Conservation (phyloP, 2,797 vertebrate genomes). For the Discoglossus pictus region DNA sequence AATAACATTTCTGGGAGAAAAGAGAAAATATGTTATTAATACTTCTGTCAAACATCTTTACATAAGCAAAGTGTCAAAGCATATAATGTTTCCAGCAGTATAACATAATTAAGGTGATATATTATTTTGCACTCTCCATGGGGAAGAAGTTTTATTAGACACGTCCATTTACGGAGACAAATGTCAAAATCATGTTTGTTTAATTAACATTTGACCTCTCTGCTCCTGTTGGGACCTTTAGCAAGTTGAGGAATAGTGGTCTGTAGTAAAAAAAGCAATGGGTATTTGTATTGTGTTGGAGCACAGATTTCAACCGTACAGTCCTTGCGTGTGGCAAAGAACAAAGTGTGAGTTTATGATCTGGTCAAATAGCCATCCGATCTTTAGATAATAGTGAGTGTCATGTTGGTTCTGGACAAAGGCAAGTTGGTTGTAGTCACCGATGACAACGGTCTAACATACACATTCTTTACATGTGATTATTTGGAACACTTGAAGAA, state of each 20-base stretch:
- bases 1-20: not conserved
- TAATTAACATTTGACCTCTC: constrained; percentile 51
- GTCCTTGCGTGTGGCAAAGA: not conserved
- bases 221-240: constrained; percentile 46
- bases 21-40: not conserved
- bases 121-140: constrained; percentile 27
- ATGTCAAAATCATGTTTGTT: constrained; percentile 52
- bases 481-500: too few relatives aligned
- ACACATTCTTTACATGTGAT: too few relatives aligned
- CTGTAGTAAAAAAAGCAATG: constrained; percentile 28
- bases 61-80: constrained; percentile 1
- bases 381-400: too few relatives aligned
- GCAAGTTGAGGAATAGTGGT: constrained; percentile 35
- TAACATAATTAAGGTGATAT: constrained; percentile 35
- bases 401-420: too few relatives aligned
- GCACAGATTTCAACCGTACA: not conserved
- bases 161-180: constrained; percentile 46
- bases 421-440: too few relatives aligned
- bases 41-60: not conserved
- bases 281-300: not conserved
- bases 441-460: too few relatives aligned
- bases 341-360: not conserved
- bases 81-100: constrained; percentile 21
- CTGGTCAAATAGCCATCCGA: not conserved
- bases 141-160: constrained; percentile 47